Evolutionary conservation across 2,888 invertebrate genomes (phyloP).

Genomic region (Chironomus tentans): DNA sequence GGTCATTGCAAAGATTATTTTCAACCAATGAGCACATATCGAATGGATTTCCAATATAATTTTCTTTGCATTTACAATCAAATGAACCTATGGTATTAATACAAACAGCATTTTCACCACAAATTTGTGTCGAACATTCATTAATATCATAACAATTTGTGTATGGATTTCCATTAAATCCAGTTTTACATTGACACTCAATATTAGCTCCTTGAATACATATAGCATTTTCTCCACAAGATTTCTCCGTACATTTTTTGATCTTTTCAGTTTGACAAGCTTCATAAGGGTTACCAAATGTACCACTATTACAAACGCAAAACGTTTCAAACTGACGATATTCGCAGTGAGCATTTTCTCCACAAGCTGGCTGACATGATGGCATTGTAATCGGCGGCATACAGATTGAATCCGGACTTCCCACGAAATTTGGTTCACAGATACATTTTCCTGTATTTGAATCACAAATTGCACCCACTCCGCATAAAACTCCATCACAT

Average conservation of each 20-base stretch:
- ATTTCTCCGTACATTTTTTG: slow-evolving; percentile 59
- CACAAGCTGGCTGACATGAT: slow-evolving; percentile 69
- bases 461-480: slow-evolving; percentile 80
- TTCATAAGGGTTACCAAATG: slow-evolving; percentile 78
- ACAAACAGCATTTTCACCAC: slow-evolving; percentile 78
- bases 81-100: slow-evolving; percentile 83
- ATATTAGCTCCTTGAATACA: slow-evolving; percentile 69
- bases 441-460: slow-evolving; percentile 70
- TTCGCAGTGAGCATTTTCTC: slow-evolving; percentile 76
- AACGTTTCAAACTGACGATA: slow-evolving; percentile 61
- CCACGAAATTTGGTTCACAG: slow-evolving; percentile 78
- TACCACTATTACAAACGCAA: slow-evolving; percentile 77
- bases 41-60: slow-evolving; percentile 80
- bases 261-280: slow-evolving; percentile 63
- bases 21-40: slow-evolving; percentile 65
- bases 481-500: slow-evolving; percentile 79
- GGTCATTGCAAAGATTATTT: slow-evolving; percentile 59
- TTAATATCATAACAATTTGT: slow-evolving; percentile 76
- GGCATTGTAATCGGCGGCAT: slow-evolving; percentile 80
- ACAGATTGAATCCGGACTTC: slow-evolving; percentile 80
- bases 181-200: slow-evolving; percentile 73
- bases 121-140: slow-evolving; percentile 70
- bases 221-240: slow-evolving; percentile 70
- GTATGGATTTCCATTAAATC: slow-evolving; percentile 80
- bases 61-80: slow-evolving; percentile 80